These are phyloP conservation scores for Portevinia maculata DNA, from an alignment of 2,888 invertebrate genomes.

Conservation along the genomic window DNA sequence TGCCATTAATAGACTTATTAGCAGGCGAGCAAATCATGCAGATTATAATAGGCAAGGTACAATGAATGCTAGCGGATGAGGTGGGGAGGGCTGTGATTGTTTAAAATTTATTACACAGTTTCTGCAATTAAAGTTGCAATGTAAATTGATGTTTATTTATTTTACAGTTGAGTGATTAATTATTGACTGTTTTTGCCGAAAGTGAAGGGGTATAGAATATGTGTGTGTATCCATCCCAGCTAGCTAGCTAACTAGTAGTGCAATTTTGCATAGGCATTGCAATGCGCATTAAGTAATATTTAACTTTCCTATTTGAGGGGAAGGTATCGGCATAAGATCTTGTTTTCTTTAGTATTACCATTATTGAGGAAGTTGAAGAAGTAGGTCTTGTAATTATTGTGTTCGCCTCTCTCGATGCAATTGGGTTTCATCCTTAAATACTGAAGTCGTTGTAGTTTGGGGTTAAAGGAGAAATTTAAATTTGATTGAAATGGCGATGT, in stretches of 20 bases:
- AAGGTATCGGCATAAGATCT: not conserved
- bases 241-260: not conserved
- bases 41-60: conserved; percentile 5
- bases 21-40: conserved; percentile 44
- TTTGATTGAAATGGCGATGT: too few species aligned
- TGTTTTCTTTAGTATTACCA: not conserved
- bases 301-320: not conserved
- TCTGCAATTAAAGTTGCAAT: conserved; percentile 41
- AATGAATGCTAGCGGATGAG: not conserved
- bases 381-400: not conserved
- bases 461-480: conserved; percentile 1
- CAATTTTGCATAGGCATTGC: conserved; percentile 23
- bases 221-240: too few species aligned
- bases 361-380: not conserved
- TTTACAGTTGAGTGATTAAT: conserved; percentile 53
- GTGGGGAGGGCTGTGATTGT: conserved; percentile 12
- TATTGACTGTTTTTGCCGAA: conserved; percentile 46
- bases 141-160: conserved; percentile 29
- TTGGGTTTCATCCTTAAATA: too few species aligned
- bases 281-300: conserved; percentile 2
- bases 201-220: conserved; percentile 13
- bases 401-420: not conserved
- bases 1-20: conserved; percentile 69
- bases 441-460: not conserved
- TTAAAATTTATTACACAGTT: conserved; percentile 35